Conservation (phyloP, 2,113 vertebrate genomes). For the Gallinago undulata region DNA sequence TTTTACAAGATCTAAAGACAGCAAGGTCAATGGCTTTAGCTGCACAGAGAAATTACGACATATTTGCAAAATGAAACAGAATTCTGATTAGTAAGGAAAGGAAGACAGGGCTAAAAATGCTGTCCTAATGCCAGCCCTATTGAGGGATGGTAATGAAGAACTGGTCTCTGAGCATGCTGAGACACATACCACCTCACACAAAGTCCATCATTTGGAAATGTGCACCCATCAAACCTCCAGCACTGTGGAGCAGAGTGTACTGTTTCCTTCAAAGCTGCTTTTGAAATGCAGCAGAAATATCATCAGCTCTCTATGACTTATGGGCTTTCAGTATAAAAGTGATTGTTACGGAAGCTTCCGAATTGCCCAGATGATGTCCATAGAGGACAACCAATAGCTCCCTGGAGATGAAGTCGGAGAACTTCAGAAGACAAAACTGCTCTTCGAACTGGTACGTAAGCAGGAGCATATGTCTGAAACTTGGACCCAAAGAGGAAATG, state of each 20-base stretch:
- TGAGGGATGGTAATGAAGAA: neutral
- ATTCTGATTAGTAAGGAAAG: neutral
- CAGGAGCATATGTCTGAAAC: neutral
- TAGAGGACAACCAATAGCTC: neutral
- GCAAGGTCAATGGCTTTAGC: neutral
- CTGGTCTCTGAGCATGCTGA: neutral
- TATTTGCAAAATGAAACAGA: constrained; percentile 14
- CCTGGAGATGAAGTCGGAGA: neutral
- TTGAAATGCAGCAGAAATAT: neutral
- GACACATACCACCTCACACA: neutral
- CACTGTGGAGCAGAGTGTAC: neutral
- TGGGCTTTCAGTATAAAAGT: neutral
- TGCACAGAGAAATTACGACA: neutral
- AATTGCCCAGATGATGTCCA: neutral
- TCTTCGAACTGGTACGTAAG: neutral
- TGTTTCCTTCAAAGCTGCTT: neutral
- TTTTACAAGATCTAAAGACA: neutral
- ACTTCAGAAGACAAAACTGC: neutral
- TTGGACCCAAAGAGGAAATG: neutral
- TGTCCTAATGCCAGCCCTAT: neutral
- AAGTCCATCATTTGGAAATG: neutral
- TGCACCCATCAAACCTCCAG: neutral
- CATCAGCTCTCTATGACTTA: neutral
- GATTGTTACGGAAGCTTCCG: neutral
- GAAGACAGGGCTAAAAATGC: neutral